These are phyloP conservation scores for Dufourea novaeangliae DNA, from an alignment of 1,140 invertebrate genomes.

Conservation along the genomic window DNA sequence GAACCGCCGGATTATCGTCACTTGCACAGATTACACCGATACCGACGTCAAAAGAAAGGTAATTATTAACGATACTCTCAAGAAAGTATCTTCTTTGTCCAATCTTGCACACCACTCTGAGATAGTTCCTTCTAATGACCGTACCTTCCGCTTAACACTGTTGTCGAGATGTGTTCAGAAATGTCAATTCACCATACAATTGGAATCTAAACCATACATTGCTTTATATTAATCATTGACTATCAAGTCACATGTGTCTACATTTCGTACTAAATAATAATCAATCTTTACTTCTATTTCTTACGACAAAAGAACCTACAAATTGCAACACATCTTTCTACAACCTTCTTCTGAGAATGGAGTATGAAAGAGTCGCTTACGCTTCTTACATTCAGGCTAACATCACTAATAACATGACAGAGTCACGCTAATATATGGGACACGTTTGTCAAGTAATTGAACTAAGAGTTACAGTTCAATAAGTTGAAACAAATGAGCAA, in stretches of 20 bases:
- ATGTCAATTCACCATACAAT: background rate
- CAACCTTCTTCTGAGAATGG: constrained; percentile 11
- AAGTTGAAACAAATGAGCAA: too few species aligned
- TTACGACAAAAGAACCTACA: background rate
- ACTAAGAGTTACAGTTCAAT: background rate
- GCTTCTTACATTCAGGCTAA: constrained; percentile 35
- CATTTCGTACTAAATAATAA: too few species aligned
- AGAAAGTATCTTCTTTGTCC: constrained; percentile 3
- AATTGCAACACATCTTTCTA: constrained; percentile 7
- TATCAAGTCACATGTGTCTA: too few species aligned
- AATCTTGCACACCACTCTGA: constrained; percentile 42
- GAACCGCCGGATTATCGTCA: constrained; percentile 86
- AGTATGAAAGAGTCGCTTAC: constrained; percentile 27
- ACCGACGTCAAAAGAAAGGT: constrained; percentile 90
- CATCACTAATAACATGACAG: constrained; percentile 4
- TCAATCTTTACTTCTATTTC: too few species aligned
- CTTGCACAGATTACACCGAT: constrained; percentile 87
- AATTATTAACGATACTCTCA: constrained; percentile 50
- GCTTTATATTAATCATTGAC: too few species aligned
- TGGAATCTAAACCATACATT: background rate
- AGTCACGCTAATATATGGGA: constrained; percentile 35
- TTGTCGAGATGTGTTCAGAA: background rate
- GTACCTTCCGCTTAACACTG: constrained; percentile 27
- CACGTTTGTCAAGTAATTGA: background rate
- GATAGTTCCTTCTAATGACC: background rate